Evolutionary conservation across 92 coral and sea anemone species (phyloP).

Genomic region (Paramuricea clavata): DNA sequence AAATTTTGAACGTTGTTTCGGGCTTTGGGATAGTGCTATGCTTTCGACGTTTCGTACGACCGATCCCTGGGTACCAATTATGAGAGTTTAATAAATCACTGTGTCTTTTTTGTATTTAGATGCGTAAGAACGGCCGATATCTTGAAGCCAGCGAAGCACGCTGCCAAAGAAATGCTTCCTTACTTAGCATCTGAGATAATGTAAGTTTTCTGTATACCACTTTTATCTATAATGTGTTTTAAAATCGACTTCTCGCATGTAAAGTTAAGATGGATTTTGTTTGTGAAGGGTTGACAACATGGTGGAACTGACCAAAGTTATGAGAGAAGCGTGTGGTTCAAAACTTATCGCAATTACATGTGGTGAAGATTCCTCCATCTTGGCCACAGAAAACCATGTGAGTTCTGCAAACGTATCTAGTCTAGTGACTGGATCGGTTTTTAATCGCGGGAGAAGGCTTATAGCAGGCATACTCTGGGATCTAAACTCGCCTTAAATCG

Average conservation of each 20-base stretch:
- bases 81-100: neutral
- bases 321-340: slow-evolving; percentile 45
- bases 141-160: slow-evolving; percentile 48
- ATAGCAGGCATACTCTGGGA: too few species aligned
- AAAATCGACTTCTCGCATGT: neutral
- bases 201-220: neutral
- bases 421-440: too few species aligned
- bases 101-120: neutral
- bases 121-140: slow-evolving; percentile 45
- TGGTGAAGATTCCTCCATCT: slow-evolving; percentile 39
- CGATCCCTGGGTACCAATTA: neutral
- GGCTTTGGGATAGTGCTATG: too few species aligned
- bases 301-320: slow-evolving; percentile 30
- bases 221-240: neutral
- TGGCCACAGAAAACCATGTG: slow-evolving; percentile 34
- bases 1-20: too few species aligned
- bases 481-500: too few species aligned
- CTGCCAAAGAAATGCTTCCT: slow-evolving; percentile 37
- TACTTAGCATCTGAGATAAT: neutral
- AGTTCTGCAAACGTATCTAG: too few species aligned
- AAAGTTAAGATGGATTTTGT: neutral
- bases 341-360: slow-evolving; percentile 39
- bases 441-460: too few species aligned
- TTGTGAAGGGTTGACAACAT: slow-evolving; percentile 31
- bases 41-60: too few species aligned